Evolutionary conservation across 2,113 vertebrate genomes (phyloP), one percentile per base, ranked within the genome.

Genomic region (Onychostoma macrolepis): DNA sequence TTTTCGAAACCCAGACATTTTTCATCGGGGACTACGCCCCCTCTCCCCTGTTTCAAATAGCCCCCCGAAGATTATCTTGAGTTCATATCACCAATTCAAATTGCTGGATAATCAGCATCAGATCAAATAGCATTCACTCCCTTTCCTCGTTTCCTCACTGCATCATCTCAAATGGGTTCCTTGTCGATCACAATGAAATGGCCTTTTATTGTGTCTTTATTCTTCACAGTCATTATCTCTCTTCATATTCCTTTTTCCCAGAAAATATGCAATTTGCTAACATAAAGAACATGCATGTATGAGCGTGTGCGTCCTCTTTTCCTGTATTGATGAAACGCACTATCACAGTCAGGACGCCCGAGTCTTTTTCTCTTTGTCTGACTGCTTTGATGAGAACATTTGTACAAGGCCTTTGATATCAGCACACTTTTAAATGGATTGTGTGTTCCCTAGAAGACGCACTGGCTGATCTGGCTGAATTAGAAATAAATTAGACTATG

Each of bases 131-230:
- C 72, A 69, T 76, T 67, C 63, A 77, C 72, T n/a, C 21, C 63
- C 53, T 75, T 63, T 80, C 53, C 63, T 19, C 95, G 92, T 88
- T 94, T 94, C 94, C 94, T 92, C 89, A 93, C 95, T 95, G 95
- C 94, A 90, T 80, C 56, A 65, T 95, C 95, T 94, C 94, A 95
- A 97, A 97, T 28, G 92, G 94, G 94, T 95, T 96, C 94, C 95
- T 95, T 95, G 96, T 97, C 97, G 96, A 96, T 98, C 97, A 96
- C 95, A 97, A 97, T 97, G 96, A 97, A 96, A 96, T 86, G 65
- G 93, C 93, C 94, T 96, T 96, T 96, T 96, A 95, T 94, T 87
- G n/a, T 58, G 7, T 85, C 61, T 24, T 85, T 86, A 77, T 84
- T 48, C 87, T 84, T 80, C 53, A 53, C 75, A 84, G 63, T 85